Evolutionary conservation across 2,888 invertebrate genomes (phyloP).

Genomic region (Parnassius mnemosyne): DNA sequence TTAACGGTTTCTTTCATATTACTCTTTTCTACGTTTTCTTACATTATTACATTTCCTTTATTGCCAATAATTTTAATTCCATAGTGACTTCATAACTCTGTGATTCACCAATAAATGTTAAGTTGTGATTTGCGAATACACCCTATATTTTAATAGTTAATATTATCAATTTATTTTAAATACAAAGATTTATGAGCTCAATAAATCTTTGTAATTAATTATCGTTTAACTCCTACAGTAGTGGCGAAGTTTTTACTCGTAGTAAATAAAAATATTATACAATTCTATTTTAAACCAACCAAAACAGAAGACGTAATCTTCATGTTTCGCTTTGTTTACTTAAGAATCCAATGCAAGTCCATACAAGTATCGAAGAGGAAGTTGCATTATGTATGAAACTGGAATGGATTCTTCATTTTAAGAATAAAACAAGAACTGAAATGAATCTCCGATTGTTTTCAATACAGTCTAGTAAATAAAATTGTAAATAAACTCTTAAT

Average conservation of each 20-base stretch:
- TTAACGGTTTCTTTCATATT: constrained; percentile 58
- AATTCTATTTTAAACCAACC: constrained; percentile 31
- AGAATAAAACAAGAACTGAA: constrained; percentile 28
- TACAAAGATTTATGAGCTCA: constrained; percentile 74
- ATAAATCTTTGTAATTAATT: constrained; percentile 67
- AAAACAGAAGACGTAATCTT: constrained; percentile 30
- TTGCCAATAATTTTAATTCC: constrained; percentile 60
- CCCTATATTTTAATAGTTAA: constrained; percentile 62
- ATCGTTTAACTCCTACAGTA: constrained; percentile 44
- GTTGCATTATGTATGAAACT: constrained; percentile 73
- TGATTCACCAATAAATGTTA: constrained; percentile 74
- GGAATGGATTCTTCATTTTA: constrained; percentile 59
- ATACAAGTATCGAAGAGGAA: constrained; percentile 77
- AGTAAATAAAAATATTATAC: constrained; percentile 21
- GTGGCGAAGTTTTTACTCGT: constrained; percentile 54
- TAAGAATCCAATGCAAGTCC: constrained; percentile 69
- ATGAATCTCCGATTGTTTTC: constrained; percentile 31
- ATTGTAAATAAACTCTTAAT: constrained; percentile 29
- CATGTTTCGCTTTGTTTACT: constrained; percentile 39
- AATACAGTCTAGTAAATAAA: constrained; percentile 28
- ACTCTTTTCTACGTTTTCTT: constrained; percentile 44
- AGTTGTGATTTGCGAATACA: constrained; percentile 76
- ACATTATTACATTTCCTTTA: constrained; percentile 45
- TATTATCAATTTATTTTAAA: constrained; percentile 54
- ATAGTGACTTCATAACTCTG: constrained; percentile 47